A percentile compares a stretch with the other conserved stretches of the same genome.
Evolutionary conservation across 2,113 vertebrate genomes (phyloP).

Genomic region (Rostratula benghalensis): DNA sequence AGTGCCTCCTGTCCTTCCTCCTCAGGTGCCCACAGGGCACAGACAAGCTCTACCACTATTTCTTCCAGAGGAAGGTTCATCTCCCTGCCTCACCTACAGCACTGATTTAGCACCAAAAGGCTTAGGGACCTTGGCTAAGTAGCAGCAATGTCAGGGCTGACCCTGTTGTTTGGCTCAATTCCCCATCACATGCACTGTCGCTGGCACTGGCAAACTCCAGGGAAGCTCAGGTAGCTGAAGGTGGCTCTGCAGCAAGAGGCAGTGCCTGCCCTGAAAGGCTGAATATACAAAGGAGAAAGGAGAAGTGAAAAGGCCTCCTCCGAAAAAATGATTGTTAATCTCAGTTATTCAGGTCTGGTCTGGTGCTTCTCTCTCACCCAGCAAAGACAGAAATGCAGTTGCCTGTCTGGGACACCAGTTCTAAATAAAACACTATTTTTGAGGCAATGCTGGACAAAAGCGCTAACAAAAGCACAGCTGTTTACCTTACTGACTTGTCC

Average conservation of each 20-base stretch:
- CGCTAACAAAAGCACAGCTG: not conserved
- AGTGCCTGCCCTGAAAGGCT: not conserved
- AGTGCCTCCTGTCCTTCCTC: not conserved
- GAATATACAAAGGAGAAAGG: not conserved
- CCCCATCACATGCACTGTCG: fast-evolving
- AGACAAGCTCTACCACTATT: not conserved
- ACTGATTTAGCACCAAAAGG: not conserved
- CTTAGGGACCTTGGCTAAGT: not conserved
- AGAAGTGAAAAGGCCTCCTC: not conserved
- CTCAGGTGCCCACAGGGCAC: not conserved
- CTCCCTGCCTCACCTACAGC: not conserved
- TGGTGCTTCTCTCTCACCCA: not conserved
- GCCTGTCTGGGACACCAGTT: not conserved
- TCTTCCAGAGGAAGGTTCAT: not conserved
- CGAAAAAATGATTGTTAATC: not conserved
- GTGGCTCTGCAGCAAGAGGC: not conserved
- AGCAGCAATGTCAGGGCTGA: not conserved
- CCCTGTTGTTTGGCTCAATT: not conserved
- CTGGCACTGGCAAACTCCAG: no score
- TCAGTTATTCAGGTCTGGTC: not conserved
- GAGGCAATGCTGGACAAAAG: not conserved
- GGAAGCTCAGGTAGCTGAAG: not conserved
- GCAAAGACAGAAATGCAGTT: not conserved
- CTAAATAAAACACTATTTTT: not conserved
- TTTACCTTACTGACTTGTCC: not conserved